These are phyloP conservation scores for Hartigia nigra DNA, from an alignment of 2,888 invertebrate species.

Conservation along the genomic window DNA sequence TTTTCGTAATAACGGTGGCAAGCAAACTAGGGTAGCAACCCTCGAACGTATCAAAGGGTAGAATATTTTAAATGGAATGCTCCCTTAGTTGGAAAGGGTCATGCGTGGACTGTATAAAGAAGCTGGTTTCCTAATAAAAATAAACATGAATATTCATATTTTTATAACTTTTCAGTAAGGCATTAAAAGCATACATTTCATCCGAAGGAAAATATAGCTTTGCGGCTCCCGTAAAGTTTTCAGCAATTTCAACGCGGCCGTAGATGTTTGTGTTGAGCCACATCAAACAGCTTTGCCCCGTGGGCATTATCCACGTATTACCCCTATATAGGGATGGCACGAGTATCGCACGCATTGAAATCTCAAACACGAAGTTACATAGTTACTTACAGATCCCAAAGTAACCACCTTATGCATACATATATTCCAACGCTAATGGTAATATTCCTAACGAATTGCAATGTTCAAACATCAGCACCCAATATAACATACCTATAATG, in stretches of 20 bases:
- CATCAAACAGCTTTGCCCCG: slow-evolving; percentile 44
- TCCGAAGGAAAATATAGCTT: slow-evolving; percentile 30
- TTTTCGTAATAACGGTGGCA: slow-evolving; percentile 40
- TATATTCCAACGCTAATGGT: background rate
- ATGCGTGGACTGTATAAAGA: slow-evolving; percentile 38
- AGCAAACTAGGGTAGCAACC: slow-evolving; percentile 39
- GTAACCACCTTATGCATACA: background rate
- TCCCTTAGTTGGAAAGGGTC: background rate
- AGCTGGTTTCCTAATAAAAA: slow-evolving; percentile 47
- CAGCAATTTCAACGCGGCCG: slow-evolving; percentile 40
- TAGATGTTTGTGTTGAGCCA: slow-evolving; percentile 32
- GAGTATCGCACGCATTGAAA: slow-evolving; percentile 8
- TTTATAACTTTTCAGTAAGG: slow-evolving; percentile 41
- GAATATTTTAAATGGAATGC: slow-evolving; percentile 47
- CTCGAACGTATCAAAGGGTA: slow-evolving; percentile 51
- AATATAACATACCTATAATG: background rate
- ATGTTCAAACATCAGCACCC: background rate
- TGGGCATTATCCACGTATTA: slow-evolving; percentile 38
- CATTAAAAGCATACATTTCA: slow-evolving; percentile 29
- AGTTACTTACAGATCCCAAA: background rate
- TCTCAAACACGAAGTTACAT: background rate
- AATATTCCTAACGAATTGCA: background rate
- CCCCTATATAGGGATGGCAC: background rate
- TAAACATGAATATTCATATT: slow-evolving; percentile 45
- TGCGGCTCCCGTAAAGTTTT: slow-evolving; percentile 37